phyloP scores from a whole-genome alignment of 2,888 invertebrate species.

The Dascillus cervinus region DNA sequence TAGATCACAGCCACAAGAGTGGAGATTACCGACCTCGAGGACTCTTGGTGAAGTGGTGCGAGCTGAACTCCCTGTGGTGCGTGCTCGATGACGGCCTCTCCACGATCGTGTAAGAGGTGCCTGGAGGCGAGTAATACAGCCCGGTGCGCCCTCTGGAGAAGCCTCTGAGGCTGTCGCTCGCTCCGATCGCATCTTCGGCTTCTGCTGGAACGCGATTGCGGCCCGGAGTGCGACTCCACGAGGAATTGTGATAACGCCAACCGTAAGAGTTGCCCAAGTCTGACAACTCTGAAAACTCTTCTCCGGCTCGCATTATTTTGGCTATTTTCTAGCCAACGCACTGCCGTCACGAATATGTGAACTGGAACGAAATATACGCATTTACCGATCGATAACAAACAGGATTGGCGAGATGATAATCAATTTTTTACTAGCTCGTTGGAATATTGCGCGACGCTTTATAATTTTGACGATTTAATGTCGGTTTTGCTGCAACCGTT shows the following conservation, averaged over 20 bases:
- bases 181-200: constrained; percentile 51
- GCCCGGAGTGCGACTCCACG: constrained; percentile 18
- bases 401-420: not conserved
- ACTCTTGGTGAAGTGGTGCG: constrained; percentile 39
- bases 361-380: constrained; percentile 24
- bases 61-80: constrained; percentile 38
- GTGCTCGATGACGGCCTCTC: constrained; percentile 66
- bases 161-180: constrained; percentile 41
- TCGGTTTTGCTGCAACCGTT: too few relatives aligned
- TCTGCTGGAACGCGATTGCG: constrained; percentile 46
- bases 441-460: too few relatives aligned
- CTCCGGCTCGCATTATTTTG: constrained; percentile 37
- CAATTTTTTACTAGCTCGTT: not conserved
- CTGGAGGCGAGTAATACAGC: constrained; percentile 80
- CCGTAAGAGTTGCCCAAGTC: constrained; percentile 39
- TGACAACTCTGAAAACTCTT: constrained; percentile 42
- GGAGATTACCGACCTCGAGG: constrained; percentile 32
- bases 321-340: constrained; percentile 29
- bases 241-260: constrained; percentile 19
- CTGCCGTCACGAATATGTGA: constrained; percentile 39
- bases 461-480: too few relatives aligned
- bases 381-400: constrained; percentile 1
- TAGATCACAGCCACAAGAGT: not conserved
- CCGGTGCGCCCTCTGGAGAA: constrained; percentile 53
- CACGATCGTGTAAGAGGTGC: constrained; percentile 82